phyloP scores from a whole-genome alignment of 2,888 invertebrate species.

The Phorcus lineatus region DNA sequence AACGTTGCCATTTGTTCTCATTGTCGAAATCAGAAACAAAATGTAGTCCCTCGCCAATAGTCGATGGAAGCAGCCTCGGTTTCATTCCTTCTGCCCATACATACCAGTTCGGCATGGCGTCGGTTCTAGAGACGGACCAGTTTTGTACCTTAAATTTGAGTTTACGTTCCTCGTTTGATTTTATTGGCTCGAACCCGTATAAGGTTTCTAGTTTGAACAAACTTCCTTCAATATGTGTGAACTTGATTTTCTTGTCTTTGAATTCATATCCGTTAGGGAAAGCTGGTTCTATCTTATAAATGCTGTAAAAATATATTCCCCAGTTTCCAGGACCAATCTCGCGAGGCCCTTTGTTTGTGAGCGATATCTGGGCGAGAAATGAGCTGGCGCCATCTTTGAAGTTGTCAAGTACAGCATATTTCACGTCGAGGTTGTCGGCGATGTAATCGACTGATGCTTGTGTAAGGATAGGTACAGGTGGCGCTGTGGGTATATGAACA shows the following conservation, averaged over 20 bases:
- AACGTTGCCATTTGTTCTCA: conserved; percentile 59
- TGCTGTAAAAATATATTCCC: conserved; percentile 58
- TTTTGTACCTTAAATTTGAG: conserved; percentile 31
- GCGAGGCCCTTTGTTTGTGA: conserved; percentile 48
- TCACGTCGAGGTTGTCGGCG: conserved; percentile 44
- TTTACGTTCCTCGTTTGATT: conserved; percentile 28
- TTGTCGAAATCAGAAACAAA: conserved; percentile 53
- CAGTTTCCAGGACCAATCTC: conserved; percentile 51
- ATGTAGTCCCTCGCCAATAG: conserved; percentile 40
- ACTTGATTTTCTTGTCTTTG: background rate
- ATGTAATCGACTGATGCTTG: conserved; percentile 58
- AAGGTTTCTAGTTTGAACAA: conserved; percentile 9
- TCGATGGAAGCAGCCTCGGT: conserved; percentile 48
- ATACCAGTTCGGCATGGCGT: conserved; percentile 57
- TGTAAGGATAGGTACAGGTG: conserved; percentile 34
- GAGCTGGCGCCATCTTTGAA: conserved; percentile 31
- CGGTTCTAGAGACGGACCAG: conserved; percentile 40
- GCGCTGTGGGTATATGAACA: conserved; percentile 38
- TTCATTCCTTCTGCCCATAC: conserved; percentile 40
- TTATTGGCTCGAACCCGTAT: background rate
- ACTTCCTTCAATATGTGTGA: conserved; percentile 1
- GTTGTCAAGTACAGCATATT: conserved; percentile 48
- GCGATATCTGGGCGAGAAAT: conserved; percentile 34
- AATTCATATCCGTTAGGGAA: background rate
- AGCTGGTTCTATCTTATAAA: background rate